Evolutionary conservation across 2,113 vertebrate genomes (phyloP).

Genomic region (Isichthys henryi): DNA sequence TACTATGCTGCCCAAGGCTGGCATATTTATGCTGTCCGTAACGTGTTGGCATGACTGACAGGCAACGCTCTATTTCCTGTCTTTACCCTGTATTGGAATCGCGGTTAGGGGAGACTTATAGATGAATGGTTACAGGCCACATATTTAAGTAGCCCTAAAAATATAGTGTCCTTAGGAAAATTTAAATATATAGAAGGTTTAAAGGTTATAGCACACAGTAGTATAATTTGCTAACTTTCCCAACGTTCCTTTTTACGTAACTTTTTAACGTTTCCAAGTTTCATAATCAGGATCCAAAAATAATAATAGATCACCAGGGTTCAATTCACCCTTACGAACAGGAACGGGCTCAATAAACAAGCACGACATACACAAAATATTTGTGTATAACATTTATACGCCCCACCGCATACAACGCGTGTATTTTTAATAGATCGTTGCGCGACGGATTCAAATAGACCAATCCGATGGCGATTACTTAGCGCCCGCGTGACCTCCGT

Average conservation of each 20-base stretch:
- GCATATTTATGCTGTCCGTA: neutral
- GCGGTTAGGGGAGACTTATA: neutral
- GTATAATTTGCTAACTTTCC: neutral
- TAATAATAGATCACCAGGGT: neutral
- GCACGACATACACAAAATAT: neutral
- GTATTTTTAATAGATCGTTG: neutral
- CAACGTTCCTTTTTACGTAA: neutral
- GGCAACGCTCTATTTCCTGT: neutral
- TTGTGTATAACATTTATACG: neutral
- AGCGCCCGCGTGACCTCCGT: neutral
- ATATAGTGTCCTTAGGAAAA: neutral
- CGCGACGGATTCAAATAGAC: constrained; percentile 49
- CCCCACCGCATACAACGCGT: neutral
- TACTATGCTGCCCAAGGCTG: neutral
- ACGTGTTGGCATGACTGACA: neutral
- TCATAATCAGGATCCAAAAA: neutral
- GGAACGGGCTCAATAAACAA: neutral
- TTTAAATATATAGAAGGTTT: neutral
- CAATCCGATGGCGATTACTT: constrained; percentile 40
- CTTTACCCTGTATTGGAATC: neutral
- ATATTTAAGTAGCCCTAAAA: neutral
- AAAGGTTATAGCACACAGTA: neutral
- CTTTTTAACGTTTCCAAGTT: neutral
- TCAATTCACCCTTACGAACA: neutral
- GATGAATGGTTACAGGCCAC: neutral